Percentiles rank a stretch among this genome's conserved stretches.
These are phyloP conservation scores for Spheniscus humboldti DNA, from an alignment of 2,797 vertebrate genomes.

Conservation along the genomic window DNA sequence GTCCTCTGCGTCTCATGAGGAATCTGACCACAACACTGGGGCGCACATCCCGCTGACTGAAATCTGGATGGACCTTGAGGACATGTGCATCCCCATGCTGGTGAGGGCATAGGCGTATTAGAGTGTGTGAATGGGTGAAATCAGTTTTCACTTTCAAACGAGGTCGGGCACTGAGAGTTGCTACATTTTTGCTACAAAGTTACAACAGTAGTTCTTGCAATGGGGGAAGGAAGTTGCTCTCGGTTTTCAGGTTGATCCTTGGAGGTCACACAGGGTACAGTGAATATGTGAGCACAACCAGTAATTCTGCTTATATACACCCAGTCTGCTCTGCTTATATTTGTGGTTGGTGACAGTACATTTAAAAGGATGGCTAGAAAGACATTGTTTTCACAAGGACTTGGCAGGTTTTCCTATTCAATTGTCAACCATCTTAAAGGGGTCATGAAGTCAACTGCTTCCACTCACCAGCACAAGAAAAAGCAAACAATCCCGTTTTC, in stretches of 20 bases:
- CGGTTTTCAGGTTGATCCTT: not conserved
- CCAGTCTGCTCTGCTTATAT: not conserved
- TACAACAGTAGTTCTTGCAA: not conserved
- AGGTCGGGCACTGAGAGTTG: not conserved
- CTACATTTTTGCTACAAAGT: not conserved
- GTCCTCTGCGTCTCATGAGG: not conserved
- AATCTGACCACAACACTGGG: not conserved
- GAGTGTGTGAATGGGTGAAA: not conserved
- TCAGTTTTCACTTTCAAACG: not conserved
- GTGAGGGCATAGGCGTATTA: not conserved
- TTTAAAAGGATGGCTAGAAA: not conserved
- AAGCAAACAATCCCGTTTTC: not conserved
- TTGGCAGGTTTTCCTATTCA: not conserved
- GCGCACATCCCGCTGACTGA: accelerated
- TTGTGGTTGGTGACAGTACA: not conserved
- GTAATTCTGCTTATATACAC: not conserved
- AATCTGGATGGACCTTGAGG: not conserved
- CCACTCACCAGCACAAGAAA: not conserved
- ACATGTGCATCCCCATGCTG: too few relatives aligned
- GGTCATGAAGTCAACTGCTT: not conserved
- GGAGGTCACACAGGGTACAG: not conserved
- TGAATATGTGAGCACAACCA: not conserved
- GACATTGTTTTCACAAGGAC: not conserved
- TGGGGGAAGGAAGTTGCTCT: accelerated
- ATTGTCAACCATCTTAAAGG: not conserved